Conservation (phyloP, 2,797 vertebrate species). For the Melanotaenia pygmaea region DNA sequence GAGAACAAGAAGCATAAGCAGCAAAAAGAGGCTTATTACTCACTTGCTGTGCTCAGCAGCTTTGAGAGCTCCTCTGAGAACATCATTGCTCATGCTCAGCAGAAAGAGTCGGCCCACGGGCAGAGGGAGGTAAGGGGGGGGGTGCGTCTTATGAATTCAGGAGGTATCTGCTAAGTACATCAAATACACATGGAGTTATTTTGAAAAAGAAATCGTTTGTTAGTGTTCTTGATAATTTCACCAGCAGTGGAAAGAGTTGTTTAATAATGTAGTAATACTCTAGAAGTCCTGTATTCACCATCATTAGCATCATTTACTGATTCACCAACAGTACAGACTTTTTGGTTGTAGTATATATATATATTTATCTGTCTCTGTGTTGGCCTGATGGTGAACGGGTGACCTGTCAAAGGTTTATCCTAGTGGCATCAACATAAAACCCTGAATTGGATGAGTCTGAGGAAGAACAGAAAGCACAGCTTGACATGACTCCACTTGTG, state of each 20-base stretch:
- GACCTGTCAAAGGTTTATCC: too few species aligned
- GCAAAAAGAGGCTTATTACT: constrained; percentile 54
- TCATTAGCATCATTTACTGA: background rate
- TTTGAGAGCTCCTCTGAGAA: constrained; percentile 59
- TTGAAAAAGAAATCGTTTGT: background rate
- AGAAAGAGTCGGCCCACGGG: constrained; percentile 40
- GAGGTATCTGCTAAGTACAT: constrained; percentile 5
- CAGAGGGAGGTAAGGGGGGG: background rate
- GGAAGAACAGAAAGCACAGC: background rate
- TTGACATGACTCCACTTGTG: background rate
- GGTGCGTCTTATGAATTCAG: background rate
- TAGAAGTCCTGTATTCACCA: too few species aligned
- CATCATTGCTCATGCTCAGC: constrained; percentile 59
- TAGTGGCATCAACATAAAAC: too few species aligned
- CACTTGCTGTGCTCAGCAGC: constrained; percentile 65
- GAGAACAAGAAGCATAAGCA: constrained; percentile 45
- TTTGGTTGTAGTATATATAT: background rate
- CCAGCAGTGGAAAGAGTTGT: background rate
- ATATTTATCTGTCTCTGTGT: background rate
- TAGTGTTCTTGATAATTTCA: background rate
- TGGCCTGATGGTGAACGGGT: too few species aligned
- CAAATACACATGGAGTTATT: constrained; percentile 1
- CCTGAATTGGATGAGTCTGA: too few species aligned
- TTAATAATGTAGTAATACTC: background rate
- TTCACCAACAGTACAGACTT: background rate